Evolutionary conservation across 1,140 invertebrate genomes (phyloP).

Genomic region (Trichonephila clavata): DNA sequence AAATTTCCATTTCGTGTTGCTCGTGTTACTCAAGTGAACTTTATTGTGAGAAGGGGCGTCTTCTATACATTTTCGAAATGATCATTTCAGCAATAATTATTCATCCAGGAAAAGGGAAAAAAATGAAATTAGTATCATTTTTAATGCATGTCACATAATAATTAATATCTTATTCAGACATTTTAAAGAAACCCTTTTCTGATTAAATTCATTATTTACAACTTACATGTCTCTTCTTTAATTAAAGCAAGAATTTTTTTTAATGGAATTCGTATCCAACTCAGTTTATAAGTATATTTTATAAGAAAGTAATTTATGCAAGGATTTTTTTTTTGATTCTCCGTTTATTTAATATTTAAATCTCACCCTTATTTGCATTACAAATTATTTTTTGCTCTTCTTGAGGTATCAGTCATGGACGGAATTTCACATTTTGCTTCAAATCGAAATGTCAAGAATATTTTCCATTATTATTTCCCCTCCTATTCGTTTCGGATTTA

Average conservation of each 20-base stretch:
- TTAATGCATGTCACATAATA: constrained; percentile 76
- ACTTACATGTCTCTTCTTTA: constrained; percentile 65
- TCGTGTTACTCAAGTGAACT: not conserved
- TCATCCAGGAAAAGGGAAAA: constrained; percentile 33
- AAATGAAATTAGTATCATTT: constrained; percentile 68
- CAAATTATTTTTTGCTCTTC: constrained; percentile 51
- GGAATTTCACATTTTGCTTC: constrained; percentile 51
- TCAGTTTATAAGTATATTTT: constrained; percentile 67
- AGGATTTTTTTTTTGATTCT: constrained; percentile 30
- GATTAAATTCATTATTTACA: constrained; percentile 76
- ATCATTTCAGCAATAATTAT: constrained; percentile 55
- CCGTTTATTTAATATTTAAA: constrained; percentile 75
- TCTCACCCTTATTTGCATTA: constrained; percentile 72
- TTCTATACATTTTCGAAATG: constrained; percentile 6
- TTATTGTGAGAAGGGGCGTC: constrained; percentile 1
- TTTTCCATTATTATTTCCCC: constrained; percentile 72
- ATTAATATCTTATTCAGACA: constrained; percentile 70
- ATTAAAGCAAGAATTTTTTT: constrained; percentile 70
- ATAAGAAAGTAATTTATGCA: constrained; percentile 69
- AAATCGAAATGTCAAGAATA: constrained; percentile 73
- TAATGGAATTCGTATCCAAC: constrained; percentile 63
- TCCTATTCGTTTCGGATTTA: constrained; percentile 43
- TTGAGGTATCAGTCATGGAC: constrained; percentile 70
- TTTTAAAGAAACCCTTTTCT: constrained; percentile 70
- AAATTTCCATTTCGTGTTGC: constrained; percentile 41